Evolutionary conservation across 1,140 invertebrate genomes (phyloP).

Genomic region (Planococcus citri): DNA sequence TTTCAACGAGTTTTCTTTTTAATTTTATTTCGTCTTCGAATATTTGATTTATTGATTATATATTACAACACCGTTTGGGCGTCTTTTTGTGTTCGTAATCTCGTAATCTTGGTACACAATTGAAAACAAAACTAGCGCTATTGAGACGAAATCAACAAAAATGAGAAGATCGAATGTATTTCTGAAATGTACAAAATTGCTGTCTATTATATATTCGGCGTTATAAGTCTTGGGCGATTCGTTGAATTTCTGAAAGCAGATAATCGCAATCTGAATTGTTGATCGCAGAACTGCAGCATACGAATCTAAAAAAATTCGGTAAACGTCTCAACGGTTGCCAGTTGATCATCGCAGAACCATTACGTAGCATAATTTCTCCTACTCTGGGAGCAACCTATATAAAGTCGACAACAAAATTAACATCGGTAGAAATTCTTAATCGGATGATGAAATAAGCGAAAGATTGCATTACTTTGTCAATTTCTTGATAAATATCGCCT

Average conservation of each 20-base stretch:
- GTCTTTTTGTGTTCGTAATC: too few species aligned
- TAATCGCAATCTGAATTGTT: neutral
- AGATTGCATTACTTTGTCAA: neutral
- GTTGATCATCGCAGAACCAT: neutral
- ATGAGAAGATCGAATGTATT: too few species aligned
- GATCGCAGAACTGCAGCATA: neutral
- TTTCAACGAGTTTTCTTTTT: too few species aligned
- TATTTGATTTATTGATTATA: too few species aligned
- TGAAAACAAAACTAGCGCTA: too few species aligned
- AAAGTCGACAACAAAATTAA: neutral
- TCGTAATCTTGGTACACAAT: too few species aligned
- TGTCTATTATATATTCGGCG: too few species aligned
- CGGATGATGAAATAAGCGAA: neutral
- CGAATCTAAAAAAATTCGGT: constrained; percentile 10
- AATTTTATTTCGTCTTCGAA: too few species aligned
- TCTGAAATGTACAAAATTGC: too few species aligned
- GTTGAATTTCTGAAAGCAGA: neutral
- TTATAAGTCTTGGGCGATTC: neutral
- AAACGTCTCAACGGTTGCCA: neutral
- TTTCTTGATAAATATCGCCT: neutral
- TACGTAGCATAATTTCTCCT: neutral
- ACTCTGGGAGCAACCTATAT: neutral
- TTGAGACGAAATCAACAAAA: too few species aligned
- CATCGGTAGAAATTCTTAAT: neutral
- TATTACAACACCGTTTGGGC: too few species aligned